Evolutionary conservation across 2,797 vertebrate species (phyloP).

Genomic region (Simalia tracyae): DNA sequence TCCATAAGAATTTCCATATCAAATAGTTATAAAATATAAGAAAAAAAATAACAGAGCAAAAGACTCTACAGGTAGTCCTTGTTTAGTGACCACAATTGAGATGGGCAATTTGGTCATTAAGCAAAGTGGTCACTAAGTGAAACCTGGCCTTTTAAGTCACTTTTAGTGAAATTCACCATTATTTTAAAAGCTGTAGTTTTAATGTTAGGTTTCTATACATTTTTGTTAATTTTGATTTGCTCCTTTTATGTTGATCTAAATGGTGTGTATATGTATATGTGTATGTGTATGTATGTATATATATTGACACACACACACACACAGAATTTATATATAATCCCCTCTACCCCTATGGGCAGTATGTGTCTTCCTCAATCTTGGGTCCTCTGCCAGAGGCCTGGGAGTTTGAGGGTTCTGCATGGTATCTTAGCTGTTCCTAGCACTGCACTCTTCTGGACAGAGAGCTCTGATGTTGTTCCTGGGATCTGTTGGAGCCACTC

Average conservation of each 20-base stretch:
- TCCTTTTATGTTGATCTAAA: background rate
- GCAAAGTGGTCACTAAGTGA: background rate
- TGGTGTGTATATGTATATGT: background rate
- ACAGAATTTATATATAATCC: too few relatives aligned
- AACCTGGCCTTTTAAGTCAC: background rate
- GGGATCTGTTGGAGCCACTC: too few relatives aligned
- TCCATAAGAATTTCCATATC: background rate
- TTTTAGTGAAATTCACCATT: background rate
- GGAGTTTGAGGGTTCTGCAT: too few relatives aligned
- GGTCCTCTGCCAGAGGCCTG: too few relatives aligned
- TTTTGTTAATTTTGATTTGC: background rate
- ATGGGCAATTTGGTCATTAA: background rate
- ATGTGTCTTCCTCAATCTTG: too few relatives aligned
- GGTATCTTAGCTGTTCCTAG: too few relatives aligned
- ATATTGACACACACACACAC: too few relatives aligned
- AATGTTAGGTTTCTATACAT: background rate
- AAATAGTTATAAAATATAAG: background rate
- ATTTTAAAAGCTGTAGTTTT: background rate
- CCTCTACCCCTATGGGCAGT: too few relatives aligned
- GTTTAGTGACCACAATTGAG: background rate
- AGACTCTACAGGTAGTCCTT: background rate
- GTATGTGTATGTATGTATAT: background rate
- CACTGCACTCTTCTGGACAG: too few relatives aligned
- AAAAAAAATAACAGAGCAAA: background rate
- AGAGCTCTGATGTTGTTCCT: too few relatives aligned